Evolutionary conservation across 2,113 vertebrate species (phyloP), one percentile per base, ranked within the genome.

Genomic region (Neogale vison): DNA sequence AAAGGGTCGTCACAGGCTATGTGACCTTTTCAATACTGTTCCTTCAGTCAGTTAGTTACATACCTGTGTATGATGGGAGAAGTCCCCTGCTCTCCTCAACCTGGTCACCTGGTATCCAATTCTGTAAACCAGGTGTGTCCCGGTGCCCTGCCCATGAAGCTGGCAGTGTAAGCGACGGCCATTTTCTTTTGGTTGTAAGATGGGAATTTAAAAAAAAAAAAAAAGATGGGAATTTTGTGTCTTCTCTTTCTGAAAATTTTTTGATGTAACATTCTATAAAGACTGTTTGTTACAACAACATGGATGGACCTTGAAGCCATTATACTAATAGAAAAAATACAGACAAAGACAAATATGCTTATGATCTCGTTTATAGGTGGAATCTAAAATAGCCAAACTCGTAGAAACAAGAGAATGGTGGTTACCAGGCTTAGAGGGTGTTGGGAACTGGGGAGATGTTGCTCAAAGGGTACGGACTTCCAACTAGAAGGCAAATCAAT

Each of bases 181-280:
- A 55, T 23, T 69, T 57, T 61, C 8, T 45, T 55, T 84, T 26
- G 17, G 13, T 57, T 72, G 23, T 77, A 11, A 89, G 29, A 86
- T 26, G 39, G 72, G 23, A 85, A 36, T 42, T 81, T 93, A n/a
- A n/a, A n/a, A n/a, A n/a, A n/a, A n/a, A n/a, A n/a, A n/a, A n/a
- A n/a, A n/a, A 11, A 89, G 29, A 86, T 26, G 39, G 72, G 23
- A 85, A 36, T 42, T 81, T 93, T 80, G 61, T 20, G 36, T 81
- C 86, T 93, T 79, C 39, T 93, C 69, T 92, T 93, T 39, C 36
- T 93, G 45, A 95, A 76, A 88, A 92, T 29, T 6, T 81, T 55
- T 50, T 31, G 57, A 24, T 9, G 10, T 34, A 79, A 5, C 14
- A n/a, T 88, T 91, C 50, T 69, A n/a, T 80, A 86, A 84, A 50